phyloP scores from a whole-genome alignment of 2,888 invertebrate species.

The Osedax frankpressi region DNA sequence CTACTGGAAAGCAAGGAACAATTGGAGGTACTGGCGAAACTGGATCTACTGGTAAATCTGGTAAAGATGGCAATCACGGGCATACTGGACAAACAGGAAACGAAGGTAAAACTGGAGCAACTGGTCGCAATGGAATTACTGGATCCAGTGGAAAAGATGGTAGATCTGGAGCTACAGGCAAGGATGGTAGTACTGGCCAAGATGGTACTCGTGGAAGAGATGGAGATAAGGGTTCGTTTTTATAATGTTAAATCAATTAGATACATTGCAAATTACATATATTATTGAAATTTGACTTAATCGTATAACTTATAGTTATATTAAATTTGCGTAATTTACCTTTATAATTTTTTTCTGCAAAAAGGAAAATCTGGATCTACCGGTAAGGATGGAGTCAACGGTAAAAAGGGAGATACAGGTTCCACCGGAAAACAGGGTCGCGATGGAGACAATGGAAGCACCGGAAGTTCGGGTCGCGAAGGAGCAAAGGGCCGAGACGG shows the following conservation, averaged over 20 bases:
- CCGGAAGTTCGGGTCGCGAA: background rate
- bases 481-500: background rate
- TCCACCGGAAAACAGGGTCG: background rate
- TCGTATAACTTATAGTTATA: too few relatives aligned
- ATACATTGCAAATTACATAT: background rate
- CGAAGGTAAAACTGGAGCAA: conserved; percentile 9
- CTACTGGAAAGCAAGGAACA: background rate
- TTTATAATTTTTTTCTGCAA: too few relatives aligned
- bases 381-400: background rate
- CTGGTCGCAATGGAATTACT: background rate
- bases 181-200: background rate
- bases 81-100: background rate
- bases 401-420: background rate
- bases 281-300: too few relatives aligned
- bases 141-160: background rate
- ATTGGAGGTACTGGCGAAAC: conserved; percentile 2
- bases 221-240: background rate
- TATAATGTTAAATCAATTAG: background rate
- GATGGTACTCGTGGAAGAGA: background rate
- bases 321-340: too few relatives aligned
- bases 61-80: background rate
- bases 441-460: background rate
- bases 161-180: background rate
- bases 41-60: background rate
- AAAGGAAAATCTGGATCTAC: background rate